Base-by-base conservation (phyloP, 2,797 vertebrate genomes). In the Anguilla anguilla region DNA sequence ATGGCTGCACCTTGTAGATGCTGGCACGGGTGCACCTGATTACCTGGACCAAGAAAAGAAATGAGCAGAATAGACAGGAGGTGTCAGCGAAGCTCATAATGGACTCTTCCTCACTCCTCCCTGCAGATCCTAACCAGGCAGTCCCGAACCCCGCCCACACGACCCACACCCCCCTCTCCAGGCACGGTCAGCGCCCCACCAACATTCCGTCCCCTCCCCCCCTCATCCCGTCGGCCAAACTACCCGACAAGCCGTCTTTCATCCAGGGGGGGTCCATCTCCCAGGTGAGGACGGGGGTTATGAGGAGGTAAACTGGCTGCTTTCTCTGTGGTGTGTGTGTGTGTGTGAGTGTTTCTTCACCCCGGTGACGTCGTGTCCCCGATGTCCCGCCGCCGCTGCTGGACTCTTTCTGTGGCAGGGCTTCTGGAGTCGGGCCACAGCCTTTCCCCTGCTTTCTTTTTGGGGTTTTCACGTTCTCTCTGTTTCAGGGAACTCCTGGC, bases 231-330 rank as follows among this genome's bases (percentile, higher is more conserved):
- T 99, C 98, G 64, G 97, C 97, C 92, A 99, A 99, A 95, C 97
- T 98, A 87, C 96, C 98, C 9, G 98, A 99, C 95, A 99, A 99
- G 92, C 98, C 98, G 19, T 98, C 98, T 67, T 99, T 99, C 94
- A 98, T 99, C 92, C 97, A 99, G 92, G 98, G 98, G 88, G 98
- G 98, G 91, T 99, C 99, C 55, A 99, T 99, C 92, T 99, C 98
- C 91, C 98, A 98, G 97, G 99, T 99, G 95, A 93, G 95, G 10
- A 35, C 1, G 35, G 35, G 35, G 35, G 35, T 35, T 35, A 35
- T 35, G 1, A 35, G 35, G 35, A 35, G 35, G 35, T 35, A 35
- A 35, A 35, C 59, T 17, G 3, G 19, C n/a, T 31, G 25, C 25
- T 10, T 39, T 17, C 72, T 39, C 28, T 77, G 15, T 35, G 28